Evolutionary conservation across 2,888 invertebrate genomes (phyloP).

Genomic region (Nymphalis c-album): DNA sequence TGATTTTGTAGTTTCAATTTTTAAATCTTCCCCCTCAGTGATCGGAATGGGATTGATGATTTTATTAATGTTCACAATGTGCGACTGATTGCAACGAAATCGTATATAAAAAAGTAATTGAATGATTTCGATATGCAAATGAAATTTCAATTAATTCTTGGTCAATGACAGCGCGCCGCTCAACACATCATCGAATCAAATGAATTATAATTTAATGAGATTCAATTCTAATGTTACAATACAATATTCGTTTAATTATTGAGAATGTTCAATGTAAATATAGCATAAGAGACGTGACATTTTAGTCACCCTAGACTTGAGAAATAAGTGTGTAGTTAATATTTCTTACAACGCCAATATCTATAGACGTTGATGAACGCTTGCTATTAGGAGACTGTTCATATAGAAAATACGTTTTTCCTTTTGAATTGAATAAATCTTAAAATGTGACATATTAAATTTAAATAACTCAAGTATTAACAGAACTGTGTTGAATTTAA

Average conservation of each 20-base stretch:
- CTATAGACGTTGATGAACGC: too few species aligned
- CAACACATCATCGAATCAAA: conserved; percentile 17
- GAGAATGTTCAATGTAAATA: not conserved
- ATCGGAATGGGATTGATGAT: conserved; percentile 34
- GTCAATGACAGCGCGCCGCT: conserved; percentile 25
- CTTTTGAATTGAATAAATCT: too few species aligned
- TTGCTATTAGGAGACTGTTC: too few species aligned
- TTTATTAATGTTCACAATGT: conserved; percentile 39
- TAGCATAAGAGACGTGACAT: too few species aligned
- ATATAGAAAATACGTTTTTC: too few species aligned
- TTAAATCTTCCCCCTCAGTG: conserved; percentile 30
- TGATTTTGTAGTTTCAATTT: conserved; percentile 29
- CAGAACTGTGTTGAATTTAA: too few species aligned
- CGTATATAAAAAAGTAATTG: conserved; percentile 40
- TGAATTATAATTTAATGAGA: not conserved
- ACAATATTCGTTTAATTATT: not conserved
- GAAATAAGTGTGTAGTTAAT: too few species aligned
- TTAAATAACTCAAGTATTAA: too few species aligned
- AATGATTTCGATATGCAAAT: conserved; percentile 41
- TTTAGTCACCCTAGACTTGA: too few species aligned
- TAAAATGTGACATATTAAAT: too few species aligned
- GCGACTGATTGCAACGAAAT: conserved; percentile 39
- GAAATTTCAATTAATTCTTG: conserved; percentile 39
- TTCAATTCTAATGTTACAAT: not conserved
- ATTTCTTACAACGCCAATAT: too few species aligned